These are phyloP conservation scores for Carterocephalus palaemon DNA, from an alignment of 2,888 invertebrate species.

Conservation along the genomic window DNA sequence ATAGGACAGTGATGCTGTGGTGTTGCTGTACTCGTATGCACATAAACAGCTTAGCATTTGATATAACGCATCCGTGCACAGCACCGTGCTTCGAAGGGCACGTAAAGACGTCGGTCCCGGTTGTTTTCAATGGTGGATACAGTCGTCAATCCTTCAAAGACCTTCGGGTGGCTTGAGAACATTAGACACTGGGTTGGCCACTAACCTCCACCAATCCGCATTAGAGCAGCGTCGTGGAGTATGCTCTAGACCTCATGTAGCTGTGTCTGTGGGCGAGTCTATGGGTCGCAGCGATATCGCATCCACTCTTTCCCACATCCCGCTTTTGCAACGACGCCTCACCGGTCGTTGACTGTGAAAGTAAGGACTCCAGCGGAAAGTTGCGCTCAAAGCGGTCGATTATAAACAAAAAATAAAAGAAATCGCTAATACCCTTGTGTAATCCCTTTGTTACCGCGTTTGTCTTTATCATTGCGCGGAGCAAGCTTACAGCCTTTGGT, in stretches of 20 bases:
- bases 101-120: no score
- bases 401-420: conserved; percentile 62
- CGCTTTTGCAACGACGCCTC: conserved; percentile 32
- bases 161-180: neutral
- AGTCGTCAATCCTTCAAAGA: neutral
- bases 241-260: no score
- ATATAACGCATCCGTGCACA: neutral
- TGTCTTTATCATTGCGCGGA: conserved; percentile 36
- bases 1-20: neutral
- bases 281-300: no score
- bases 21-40: neutral
- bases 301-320: conserved; percentile 24
- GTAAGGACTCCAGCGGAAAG: conserved; percentile 44
- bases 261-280: no score
- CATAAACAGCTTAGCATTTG: neutral
- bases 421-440: conserved; percentile 52
- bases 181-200: no score
- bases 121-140: no score
- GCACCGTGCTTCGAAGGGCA: no score
- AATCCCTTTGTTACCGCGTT: conserved; percentile 43
- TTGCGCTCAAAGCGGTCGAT: conserved; percentile 62
- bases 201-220: no score
- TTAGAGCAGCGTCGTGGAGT: no score
- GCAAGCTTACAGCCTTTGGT: conserved; percentile 11
- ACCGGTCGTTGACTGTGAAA: conserved; percentile 52